These are phyloP conservation scores for Eucidaris tribuloides DNA, from an alignment of 35 echinoderm and acorn worm species.

Conservation along the genomic window DNA sequence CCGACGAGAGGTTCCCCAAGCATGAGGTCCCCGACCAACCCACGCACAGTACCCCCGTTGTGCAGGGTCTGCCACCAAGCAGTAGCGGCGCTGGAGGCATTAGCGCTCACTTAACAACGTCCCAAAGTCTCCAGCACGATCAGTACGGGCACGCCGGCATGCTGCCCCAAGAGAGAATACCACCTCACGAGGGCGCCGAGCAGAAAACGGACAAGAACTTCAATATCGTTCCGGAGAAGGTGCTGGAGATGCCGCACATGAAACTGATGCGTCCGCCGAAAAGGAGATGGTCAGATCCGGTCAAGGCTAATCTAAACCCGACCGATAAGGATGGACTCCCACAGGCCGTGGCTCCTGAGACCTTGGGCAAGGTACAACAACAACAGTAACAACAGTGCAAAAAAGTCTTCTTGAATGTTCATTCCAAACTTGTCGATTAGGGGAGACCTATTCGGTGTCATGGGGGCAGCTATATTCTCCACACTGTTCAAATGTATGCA, in stretches of 20 bases:
- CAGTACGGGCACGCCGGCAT: neutral
- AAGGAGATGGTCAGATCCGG: conserved; percentile 82
- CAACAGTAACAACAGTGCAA: neutral
- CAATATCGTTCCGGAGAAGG: conserved; percentile 26
- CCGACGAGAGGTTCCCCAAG: conserved; percentile 12
- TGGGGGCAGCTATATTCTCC: too few species aligned
- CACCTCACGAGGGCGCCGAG: neutral
- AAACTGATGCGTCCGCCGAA: conserved; percentile 63
- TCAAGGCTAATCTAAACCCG: conserved; percentile 38
- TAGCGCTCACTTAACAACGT: neutral
- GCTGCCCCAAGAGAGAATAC: too few species aligned
- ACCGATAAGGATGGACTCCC: conserved; percentile 21
- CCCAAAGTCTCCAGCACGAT: neutral
- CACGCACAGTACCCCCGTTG: neutral
- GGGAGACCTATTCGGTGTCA: too few species aligned
- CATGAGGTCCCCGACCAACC: too few species aligned
- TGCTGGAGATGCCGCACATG: conserved; percentile 4
- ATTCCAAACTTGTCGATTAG: too few species aligned
- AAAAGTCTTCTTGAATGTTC: too few species aligned
- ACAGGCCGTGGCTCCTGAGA: conserved; percentile 7
- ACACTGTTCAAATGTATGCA: too few species aligned
- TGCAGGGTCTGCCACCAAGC: neutral
- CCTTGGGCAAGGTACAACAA: neutral
- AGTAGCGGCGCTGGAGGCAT: neutral
- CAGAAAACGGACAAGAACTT: conserved; percentile 26